Evolutionary conservation across 2,888 invertebrate species (phyloP).

Genomic region (Andrena flavipes): DNA sequence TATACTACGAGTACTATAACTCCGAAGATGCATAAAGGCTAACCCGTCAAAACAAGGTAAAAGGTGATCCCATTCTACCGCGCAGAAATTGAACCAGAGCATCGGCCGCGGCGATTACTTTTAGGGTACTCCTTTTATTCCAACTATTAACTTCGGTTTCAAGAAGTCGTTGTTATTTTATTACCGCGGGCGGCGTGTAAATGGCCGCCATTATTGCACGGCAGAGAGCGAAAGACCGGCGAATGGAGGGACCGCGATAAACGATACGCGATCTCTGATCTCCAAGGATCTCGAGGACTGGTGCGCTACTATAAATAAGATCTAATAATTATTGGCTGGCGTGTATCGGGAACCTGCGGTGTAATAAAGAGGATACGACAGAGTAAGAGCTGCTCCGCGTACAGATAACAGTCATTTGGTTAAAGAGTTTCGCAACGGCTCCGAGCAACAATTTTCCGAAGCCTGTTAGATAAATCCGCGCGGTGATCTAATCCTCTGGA

Average conservation of each 20-base stretch:
- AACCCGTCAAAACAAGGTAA: too few species aligned
- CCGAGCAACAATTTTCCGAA: constrained; percentile 47
- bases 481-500: constrained; percentile 45
- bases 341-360: not conserved
- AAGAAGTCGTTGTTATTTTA: constrained; percentile 4
- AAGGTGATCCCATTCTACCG: too few species aligned
- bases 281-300: not conserved
- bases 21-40: too few species aligned
- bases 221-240: not conserved
- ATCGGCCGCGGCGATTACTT: too few species aligned
- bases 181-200: not conserved
- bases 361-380: constrained; percentile 1
- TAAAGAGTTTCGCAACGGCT: constrained; percentile 37
- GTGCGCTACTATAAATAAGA: constrained; percentile 15
- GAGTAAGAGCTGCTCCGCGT: not conserved
- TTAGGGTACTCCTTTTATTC: not conserved
- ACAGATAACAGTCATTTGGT: constrained; percentile 12
- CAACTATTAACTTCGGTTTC: not conserved
- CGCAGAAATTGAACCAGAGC: too few species aligned
- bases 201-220: not conserved
- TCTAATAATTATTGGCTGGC: constrained; percentile 12
- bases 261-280: constrained; percentile 1
- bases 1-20: too few species aligned
- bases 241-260: not conserved
- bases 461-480: constrained; percentile 43